Evolutionary conservation across 1,140 invertebrate genomes (phyloP), one percentile per base, ranked within the genome.

Genomic region (Drosophila nigrodunni): DNA sequence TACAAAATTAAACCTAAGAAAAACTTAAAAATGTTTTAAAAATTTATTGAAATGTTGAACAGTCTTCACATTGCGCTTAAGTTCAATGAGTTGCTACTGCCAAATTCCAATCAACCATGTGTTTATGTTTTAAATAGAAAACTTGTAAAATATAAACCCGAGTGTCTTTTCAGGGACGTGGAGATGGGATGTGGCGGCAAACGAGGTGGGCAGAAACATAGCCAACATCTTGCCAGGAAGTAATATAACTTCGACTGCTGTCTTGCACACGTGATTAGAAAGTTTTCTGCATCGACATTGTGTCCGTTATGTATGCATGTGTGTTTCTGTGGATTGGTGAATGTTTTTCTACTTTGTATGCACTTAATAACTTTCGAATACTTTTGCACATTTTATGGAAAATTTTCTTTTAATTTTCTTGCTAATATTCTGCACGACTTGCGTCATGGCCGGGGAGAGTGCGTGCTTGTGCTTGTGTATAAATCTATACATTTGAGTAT

Each of bases 321-420:
- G 49, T 68, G 73, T 74, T 65, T 59, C 49, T 55, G 65, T 74
- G 43, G 69, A 34, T 61, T 74, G 67, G 60, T 66, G 62, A 68
- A 70, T 82, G 78, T 74, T 82, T 79, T 82, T 74, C 78, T 86
- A 77, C 78, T 79, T 82, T 77, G 80, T 85, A 75, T 89, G 85
- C 85, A 89, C 85, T 89, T 89, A 89, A 89, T 89, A 89, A 89
- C 85, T 89, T 89, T 89, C 80, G 79, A 85, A 89, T 89, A 89
- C 87, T 89, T 89, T 83, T 81, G 69, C 83, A 83, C 82, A 89
- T 89, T 89, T 89, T 89, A 89, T 89, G 85, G 78, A 89, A 85
- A 76, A 89, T 89, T 82, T 80, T 82, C 80, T 80, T 82, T 82
- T 80, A 82, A 82, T 80, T 68, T 89, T 74, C 78, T 83, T 66